Evolutionary conservation across 2,888 invertebrate species (phyloP), one percentile per base, ranked within the genome.

Genomic region (Catocala sponsa): DNA sequence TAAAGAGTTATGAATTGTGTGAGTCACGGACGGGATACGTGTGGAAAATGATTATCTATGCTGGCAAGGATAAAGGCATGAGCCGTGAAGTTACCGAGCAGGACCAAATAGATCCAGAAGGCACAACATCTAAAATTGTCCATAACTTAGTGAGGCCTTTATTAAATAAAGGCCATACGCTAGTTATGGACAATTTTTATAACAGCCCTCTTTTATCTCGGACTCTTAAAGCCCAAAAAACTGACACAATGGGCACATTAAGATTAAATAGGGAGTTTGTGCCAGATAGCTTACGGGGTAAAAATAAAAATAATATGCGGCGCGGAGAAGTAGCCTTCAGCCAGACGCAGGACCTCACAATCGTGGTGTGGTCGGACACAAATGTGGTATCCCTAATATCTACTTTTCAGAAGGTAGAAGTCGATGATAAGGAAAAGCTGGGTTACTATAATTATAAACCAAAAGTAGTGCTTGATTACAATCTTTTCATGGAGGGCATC

Each of bases 181-280:
- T 58, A 25, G 52, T 58, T 10, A 58, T 58, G 51, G 58, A 58
- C 44, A 58, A 52, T 44, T 54, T 59, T 43, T 59, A 54, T n/a
- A 59, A 49, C n/a, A 54, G 53, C 59, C 59, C 59, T 7, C n/a
- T 54, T 6, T 11, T 59, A 11, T 42, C 49, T 5, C 43, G 59
- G 0, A 35, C 53, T 12, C 43, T 59, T 6, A 54, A 59, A 44
- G 6, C 32, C 32, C 32, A 59, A 32, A 54, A 54, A 13, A 59
- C 59, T 0, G 59, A 59, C 35, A 35, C 42, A 12, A 59, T 59
- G 54, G 54, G 59, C 35, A 59, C 59, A 10, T 33, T 59, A 0
- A 54, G 59, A 6, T 33, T 54, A 5, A 49, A 48, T 7, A 2
- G 53, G 12, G 59, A 54, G 13, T 59, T 59, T 59, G 59, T 59